These are phyloP conservation scores for Papilio machaon DNA, from an alignment of 1,140 invertebrate species.

Conservation along the genomic window DNA sequence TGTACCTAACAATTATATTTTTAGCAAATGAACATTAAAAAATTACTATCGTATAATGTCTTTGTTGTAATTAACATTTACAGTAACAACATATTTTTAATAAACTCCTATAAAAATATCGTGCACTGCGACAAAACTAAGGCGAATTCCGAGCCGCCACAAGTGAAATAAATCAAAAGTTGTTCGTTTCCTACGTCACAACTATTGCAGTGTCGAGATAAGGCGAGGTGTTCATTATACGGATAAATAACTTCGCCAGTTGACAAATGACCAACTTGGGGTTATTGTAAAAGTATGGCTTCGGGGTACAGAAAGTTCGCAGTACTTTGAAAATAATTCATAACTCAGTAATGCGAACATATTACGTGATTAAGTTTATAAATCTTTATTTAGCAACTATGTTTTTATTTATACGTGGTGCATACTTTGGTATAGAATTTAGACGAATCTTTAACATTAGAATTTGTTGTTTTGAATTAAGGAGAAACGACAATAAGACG, in stretches of 20 bases:
- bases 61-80: not conserved
- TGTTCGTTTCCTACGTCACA: constrained; percentile 51
- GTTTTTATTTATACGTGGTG: not conserved
- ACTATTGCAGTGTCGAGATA: constrained; percentile 58
- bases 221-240: constrained; percentile 65
- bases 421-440: not conserved
- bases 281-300: constrained; percentile 44
- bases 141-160: constrained; percentile 45
- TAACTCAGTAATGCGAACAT: constrained; percentile 32
- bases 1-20: too few species aligned
- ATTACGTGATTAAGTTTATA: not conserved
- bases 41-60: too few species aligned
- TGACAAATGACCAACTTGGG: constrained; percentile 57
- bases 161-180: constrained; percentile 67
- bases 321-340: constrained; percentile 36
- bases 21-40: too few species aligned
- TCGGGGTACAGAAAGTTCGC: constrained; percentile 24
- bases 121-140: constrained; percentile 21
- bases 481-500: too few species aligned
- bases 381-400: constrained; percentile 5
- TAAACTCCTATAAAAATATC: not conserved
- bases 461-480: too few species aligned
- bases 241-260: constrained; percentile 63
- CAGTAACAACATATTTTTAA: not conserved
- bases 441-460: not conserved